These are phyloP conservation scores for Rhinogobius similis DNA, from an alignment of 2,113 vertebrate genomes.

Conservation along the genomic window DNA sequence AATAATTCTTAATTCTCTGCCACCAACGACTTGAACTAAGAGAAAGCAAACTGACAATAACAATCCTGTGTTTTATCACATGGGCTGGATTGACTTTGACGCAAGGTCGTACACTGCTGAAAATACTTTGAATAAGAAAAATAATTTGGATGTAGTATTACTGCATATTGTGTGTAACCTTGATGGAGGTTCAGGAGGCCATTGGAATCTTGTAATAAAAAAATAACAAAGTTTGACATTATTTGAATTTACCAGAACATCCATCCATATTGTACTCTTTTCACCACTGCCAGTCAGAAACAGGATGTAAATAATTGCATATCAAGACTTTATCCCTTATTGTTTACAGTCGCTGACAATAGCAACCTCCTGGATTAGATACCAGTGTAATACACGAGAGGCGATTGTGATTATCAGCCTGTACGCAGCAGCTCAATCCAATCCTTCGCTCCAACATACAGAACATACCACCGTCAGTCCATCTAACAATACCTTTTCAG, in stretches of 20 bases:
- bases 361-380: not conserved
- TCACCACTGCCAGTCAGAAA: not conserved
- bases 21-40: too few relatives aligned
- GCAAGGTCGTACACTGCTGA: not conserved
- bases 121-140: not conserved
- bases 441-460: slow-evolving; percentile 28
- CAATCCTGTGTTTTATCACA: not conserved
- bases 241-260: not conserved
- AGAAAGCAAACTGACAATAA: not conserved
- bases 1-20: too few relatives aligned
- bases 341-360: not conserved
- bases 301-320: not conserved
- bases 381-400: not conserved
- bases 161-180: not conserved
- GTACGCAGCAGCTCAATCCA: slow-evolving; percentile 22
- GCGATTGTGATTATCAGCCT: slow-evolving; percentile 10
- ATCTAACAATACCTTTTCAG: slow-evolving; percentile 35
- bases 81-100: not conserved
- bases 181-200: not conserved
- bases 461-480: slow-evolving; percentile 19
- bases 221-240: not conserved
- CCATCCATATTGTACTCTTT: not conserved
- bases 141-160: not conserved
- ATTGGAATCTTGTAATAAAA: not conserved
- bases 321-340: not conserved